phyloP scores from a whole-genome alignment of 2,888 invertebrate genomes.

The Drosophila maculinotata region DNA sequence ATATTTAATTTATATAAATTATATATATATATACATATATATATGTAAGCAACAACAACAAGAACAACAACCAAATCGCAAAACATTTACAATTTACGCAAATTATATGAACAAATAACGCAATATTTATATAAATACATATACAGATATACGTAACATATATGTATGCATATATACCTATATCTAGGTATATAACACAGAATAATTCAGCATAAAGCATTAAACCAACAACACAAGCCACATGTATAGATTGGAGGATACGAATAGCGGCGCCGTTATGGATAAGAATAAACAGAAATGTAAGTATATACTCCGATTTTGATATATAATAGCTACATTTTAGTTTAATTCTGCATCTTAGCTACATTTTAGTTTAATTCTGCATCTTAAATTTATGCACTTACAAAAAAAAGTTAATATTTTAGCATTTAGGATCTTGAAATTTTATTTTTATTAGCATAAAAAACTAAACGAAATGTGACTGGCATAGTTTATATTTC shows the following conservation, averaged over 20 bases:
- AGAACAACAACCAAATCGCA: slow-evolving; percentile 51
- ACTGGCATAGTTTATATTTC: too few relatives aligned
- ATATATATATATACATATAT: slow-evolving; percentile 1
- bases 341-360: too few relatives aligned
- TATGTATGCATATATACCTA: slow-evolving; percentile 24
- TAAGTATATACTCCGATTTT: too few relatives aligned
- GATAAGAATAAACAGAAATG: slow-evolving; percentile 85
- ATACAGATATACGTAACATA: slow-evolving; percentile 7
- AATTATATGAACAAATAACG: slow-evolving; percentile 62
- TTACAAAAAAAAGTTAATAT: too few relatives aligned
- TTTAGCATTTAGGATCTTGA: too few relatives aligned
- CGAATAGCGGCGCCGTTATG: slow-evolving; percentile 84
- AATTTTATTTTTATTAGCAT: too few relatives aligned
- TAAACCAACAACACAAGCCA: slow-evolving; percentile 63
- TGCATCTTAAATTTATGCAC: too few relatives aligned
- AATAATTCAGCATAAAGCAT: slow-evolving; percentile 44
- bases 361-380: too few relatives aligned
- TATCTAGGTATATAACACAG: slow-evolving; percentile 25
- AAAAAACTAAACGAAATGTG: too few relatives aligned
- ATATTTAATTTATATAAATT: slow-evolving; percentile 32
- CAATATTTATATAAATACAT: slow-evolving; percentile 45
- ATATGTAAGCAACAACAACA: slow-evolving; percentile 19
- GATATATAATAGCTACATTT: too few relatives aligned
- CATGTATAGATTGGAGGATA: slow-evolving; percentile 84
- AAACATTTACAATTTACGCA: slow-evolving; percentile 36